Conservation (phyloP, 2,888 invertebrate species). For the Aphidoletes aphidimyza region DNA sequence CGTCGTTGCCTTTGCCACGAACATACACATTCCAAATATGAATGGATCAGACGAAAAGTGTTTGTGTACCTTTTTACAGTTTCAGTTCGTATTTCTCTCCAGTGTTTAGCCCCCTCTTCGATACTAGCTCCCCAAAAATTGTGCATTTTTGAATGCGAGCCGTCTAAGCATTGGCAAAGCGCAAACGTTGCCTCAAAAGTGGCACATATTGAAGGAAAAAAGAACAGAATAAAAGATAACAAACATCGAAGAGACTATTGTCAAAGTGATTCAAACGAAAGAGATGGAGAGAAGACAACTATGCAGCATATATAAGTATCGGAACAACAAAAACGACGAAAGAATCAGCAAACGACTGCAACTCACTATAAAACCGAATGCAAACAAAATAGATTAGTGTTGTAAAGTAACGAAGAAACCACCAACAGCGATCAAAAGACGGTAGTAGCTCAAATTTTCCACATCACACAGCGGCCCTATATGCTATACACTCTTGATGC, state of each 20-base stretch:
- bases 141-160: too few relatives aligned
- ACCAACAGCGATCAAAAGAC: slow-evolving; percentile 24
- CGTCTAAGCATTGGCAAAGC: not conserved
- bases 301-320: not conserved
- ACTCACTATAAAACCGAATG: not conserved
- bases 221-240: not conserved
- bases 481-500: not conserved
- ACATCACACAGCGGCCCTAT: too few relatives aligned
- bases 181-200: not conserved
- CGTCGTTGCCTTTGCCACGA: too few relatives aligned
- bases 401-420: slow-evolving; percentile 12
- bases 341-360: slow-evolving; percentile 22
- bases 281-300: not conserved
- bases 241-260: slow-evolving; percentile 1
- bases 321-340: not conserved
- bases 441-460: too few relatives aligned
- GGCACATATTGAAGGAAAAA: not conserved
- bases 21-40: too few relatives aligned
- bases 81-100: too few relatives aligned
- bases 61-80: too few relatives aligned
- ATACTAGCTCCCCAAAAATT: too few relatives aligned
- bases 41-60: too few relatives aligned
- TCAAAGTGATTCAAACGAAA: not conserved
- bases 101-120: too few relatives aligned
- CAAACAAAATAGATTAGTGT: slow-evolving; percentile 18